Percentiles rank a stretch among this genome's conserved stretches.
Conservation (phyloP, 1,140 invertebrate species). For the Drosophila cardini region DNA sequence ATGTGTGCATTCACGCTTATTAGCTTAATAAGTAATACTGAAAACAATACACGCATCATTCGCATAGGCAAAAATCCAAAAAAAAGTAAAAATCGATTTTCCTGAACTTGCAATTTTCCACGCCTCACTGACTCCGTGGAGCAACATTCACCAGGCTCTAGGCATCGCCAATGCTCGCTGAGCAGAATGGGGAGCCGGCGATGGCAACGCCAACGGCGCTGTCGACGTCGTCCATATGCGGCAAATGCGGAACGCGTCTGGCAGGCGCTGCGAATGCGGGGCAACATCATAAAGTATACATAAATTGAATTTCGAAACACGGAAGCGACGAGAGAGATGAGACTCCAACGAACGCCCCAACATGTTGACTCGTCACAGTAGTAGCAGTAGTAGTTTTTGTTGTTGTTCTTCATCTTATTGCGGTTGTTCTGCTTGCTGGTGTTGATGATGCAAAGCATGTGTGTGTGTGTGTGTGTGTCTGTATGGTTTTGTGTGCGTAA, state of each 20-base stretch:
- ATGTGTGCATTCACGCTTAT: slow-evolving; percentile 33
- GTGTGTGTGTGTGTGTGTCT: slow-evolving; percentile 27
- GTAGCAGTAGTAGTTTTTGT: no score
- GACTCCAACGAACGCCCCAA: slow-evolving; percentile 55
- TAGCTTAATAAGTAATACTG: slow-evolving; percentile 40
- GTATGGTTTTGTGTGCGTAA: slow-evolving; percentile 13
- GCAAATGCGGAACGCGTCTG: slow-evolving; percentile 48
- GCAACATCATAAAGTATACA: slow-evolving; percentile 75
- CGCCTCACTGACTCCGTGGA: slow-evolving; percentile 65
- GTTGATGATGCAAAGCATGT: slow-evolving; percentile 51
- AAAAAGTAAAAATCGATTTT: slow-evolving; percentile 78
- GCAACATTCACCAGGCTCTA: slow-evolving; percentile 18
- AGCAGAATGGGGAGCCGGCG: slow-evolving; percentile 37
- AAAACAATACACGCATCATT: slow-evolving; percentile 26
- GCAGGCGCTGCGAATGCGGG: slow-evolving; percentile 38
- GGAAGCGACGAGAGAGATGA: slow-evolving; percentile 60
- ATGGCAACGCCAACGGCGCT: slow-evolving; percentile 13
- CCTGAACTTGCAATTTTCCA: slow-evolving; percentile 77
- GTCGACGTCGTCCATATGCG: slow-evolving; percentile 34
- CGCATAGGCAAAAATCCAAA: slow-evolving; percentile 40
- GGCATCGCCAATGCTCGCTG: slow-evolving; percentile 12
- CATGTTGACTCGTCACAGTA: slow-evolving; percentile 18
- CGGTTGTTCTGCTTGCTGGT: slow-evolving; percentile 49
- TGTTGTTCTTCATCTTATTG: slow-evolving; percentile 30
- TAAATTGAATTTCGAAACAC: slow-evolving; percentile 82